Base-by-base conservation (phyloP, 2,888 invertebrate genomes). In the Netelia melanura region DNA sequence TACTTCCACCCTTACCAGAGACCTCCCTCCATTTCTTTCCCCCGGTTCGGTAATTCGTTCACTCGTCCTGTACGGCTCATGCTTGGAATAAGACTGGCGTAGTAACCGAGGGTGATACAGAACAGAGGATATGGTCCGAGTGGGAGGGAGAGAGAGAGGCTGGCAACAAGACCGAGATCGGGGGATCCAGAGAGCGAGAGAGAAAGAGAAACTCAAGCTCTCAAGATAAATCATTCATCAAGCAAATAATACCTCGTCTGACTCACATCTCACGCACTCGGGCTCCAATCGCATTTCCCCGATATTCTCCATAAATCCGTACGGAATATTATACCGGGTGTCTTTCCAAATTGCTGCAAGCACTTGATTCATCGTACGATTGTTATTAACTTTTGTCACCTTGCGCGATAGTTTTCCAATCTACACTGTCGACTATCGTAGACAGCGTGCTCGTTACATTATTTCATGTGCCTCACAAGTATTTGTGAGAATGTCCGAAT, bases 211-310 rank as follows among this genome's bases (percentile, higher is more conserved):
- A 82, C 80, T 56, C 75, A 74, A 85, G 84, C 87, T 87, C 86
- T 80, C 84, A 83, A 87, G 86, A 90, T 90, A 91, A 92, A 92
- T 92, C 91, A 89, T 91, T 92, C 91, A 91, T 92, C 92, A 89
- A 90, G 90, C 90, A 90, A 90, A 91, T 91, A 92, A 92, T 88
- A 87, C 90, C 85, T 86, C 78, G 87, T 81, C 88, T 92, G 91
- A 91, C 88, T 92, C 91, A 91, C 87, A 72, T 84, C 83, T 85
- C 86, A 86, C 88, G 87, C 85, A 87, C 67, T 78, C 21, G 87
- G 86, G 84, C 86, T 87, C 87, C 83, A 85, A 87, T 88, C 70
- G 38, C 64, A 62, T 87, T 88, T 90, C 77, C 86, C 86, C 83
- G 86, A 86, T 79, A 82, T 67, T 75, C 64, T 64, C 62, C 85